Evolutionary conservation across 2,113 vertebrate genomes (phyloP), one percentile per base, ranked within the genome.

Genomic region (Dasypus novemcinctus): DNA sequence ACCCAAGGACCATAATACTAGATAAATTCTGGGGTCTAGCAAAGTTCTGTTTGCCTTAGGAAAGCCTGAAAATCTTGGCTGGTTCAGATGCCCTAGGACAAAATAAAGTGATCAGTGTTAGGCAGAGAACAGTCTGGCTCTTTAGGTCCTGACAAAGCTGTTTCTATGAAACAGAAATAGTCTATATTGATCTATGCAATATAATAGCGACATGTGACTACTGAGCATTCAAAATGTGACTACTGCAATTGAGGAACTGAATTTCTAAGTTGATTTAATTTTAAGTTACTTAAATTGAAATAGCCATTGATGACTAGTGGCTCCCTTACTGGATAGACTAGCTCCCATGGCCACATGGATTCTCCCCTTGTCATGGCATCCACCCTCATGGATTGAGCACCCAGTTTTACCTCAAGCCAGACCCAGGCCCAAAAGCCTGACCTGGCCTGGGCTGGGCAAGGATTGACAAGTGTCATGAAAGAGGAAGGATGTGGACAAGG

Each of bases 221-320:
- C 6, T 31, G 12, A 87, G 29, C 31, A 49, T 23, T 36, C 80
- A n/a, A 71, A 95, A 75, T 71, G 11, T 69, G 66, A 74, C 61
- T 78, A 68, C 10, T 14, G 59, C 21, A 82, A 78, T 4, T 43
- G 31, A 71, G 14, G 8, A 81, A 52, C 1, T 75, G 12, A 74
- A 86, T 25, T 64, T 83, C 43, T 46, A 36, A 20, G 46, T 64
- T 76, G 41, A 61, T 43, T 88, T 95, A 76, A 75, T 49, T 88
- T 81, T 17, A 87, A 82, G 20, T 81, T 82, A 87, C 36, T 90
- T 74, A 78, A 57, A 83, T 71, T 72, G 33, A 94, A 89, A 75
- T 49, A 78, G 1, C 2, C 59, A 41, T 31, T 43, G 23, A 20
- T 33, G 68, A 5, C 20, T 33, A 46, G 57, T 23, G 8, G 41